Conservation (phyloP, 2,797 vertebrate species). For the Scyliorhinus canicula region DNA sequence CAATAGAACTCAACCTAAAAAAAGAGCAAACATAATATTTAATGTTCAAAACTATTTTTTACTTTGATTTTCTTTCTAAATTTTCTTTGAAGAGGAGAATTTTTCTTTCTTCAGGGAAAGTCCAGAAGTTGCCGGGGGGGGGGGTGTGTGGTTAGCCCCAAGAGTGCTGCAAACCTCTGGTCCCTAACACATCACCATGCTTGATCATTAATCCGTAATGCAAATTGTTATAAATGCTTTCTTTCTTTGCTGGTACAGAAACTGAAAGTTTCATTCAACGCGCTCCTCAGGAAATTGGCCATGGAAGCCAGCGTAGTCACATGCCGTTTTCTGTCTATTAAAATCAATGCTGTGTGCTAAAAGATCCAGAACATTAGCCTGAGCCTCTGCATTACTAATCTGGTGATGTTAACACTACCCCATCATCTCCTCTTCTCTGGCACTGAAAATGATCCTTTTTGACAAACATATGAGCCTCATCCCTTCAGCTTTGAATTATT, state of each 20-base stretch:
- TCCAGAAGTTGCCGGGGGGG: neutral
- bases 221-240: neutral
- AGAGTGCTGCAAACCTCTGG: neutral
- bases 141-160: neutral
- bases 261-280: neutral
- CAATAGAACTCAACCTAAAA: constrained; percentile 87
- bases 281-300: neutral
- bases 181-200: neutral
- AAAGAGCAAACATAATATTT: constrained; percentile 35
- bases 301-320: neutral
- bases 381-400: no score
- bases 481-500: neutral
- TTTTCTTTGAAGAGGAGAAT: neutral
- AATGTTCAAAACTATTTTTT: neutral
- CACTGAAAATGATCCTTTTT: neutral
- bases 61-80: neutral
- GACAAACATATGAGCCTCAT: neutral
- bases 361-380: no score
- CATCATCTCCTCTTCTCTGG: no score
- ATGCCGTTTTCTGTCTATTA: neutral
- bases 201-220: neutral
- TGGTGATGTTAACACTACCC: no score
- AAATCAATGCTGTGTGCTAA: no score
- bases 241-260: no score
- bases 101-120: neutral